phyloP scores from a whole-genome alignment of 1,140 invertebrate genomes.

The Sycophila sp. region DNA sequence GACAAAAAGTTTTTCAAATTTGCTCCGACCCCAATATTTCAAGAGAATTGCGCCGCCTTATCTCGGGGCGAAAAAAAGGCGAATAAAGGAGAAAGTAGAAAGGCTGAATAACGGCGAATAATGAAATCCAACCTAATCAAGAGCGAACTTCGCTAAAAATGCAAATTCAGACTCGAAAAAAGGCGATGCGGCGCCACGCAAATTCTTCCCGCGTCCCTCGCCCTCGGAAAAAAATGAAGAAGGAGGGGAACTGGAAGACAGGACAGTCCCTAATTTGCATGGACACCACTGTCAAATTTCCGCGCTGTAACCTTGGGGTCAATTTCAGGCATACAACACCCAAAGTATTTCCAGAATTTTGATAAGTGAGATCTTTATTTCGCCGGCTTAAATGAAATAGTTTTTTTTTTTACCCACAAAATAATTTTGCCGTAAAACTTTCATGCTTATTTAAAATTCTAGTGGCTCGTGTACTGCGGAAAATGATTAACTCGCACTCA shows the following conservation, averaged over 20 bases:
- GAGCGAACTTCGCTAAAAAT: conserved; percentile 47
- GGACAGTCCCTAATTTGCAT: conserved; percentile 20
- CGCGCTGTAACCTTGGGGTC: too few species aligned
- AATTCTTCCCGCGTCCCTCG: neutral
- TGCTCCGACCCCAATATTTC: conserved; percentile 1
- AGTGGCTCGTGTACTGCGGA: too few species aligned
- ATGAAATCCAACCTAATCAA: conserved; percentile 52
- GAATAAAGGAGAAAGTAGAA: neutral
- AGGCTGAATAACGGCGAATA: conserved; percentile 44
- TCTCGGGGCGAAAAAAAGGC: neutral
- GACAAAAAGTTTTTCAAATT: neutral
- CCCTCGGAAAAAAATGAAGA: neutral
- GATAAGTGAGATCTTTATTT: too few species aligned
- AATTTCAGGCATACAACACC: too few species aligned
- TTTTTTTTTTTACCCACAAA: too few species aligned
- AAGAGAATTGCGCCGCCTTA: conserved; percentile 14
- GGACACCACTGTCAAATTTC: too few species aligned
- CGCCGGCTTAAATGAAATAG: too few species aligned
- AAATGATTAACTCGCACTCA: too few species aligned
- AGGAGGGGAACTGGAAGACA: neutral
- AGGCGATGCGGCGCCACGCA: neutral
- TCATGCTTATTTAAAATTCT: too few species aligned
- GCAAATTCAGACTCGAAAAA: conserved; percentile 46
- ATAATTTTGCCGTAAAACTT: too few species aligned
- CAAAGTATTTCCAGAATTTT: too few species aligned